phyloP scores from a whole-genome alignment of 64 coral and sea anemone genomes.

The Montipora sp. region DNA sequence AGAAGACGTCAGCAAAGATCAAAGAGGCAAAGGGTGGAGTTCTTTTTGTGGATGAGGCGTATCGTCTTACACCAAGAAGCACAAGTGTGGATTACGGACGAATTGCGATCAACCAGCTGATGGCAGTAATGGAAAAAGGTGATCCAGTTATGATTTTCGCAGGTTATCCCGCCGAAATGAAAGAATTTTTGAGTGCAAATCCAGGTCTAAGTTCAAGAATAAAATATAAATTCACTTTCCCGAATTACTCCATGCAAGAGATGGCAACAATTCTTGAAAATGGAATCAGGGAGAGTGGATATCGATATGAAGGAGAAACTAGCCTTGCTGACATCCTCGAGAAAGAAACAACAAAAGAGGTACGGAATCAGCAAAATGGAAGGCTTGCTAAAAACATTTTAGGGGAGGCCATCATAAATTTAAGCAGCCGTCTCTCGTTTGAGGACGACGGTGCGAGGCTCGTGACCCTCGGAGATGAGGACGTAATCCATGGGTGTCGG shows the following conservation, averaged over 20 bases:
- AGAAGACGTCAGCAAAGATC: slow-evolving; percentile 50
- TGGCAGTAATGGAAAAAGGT: slow-evolving; percentile 59
- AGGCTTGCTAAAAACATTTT: slow-evolving; percentile 34
- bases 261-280: slow-evolving; percentile 50
- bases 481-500: not conserved
- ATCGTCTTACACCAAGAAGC: slow-evolving; percentile 15
- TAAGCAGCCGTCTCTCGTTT: slow-evolving; percentile 11
- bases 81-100: slow-evolving; percentile 41
- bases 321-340: slow-evolving; percentile 3
- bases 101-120: slow-evolving; percentile 59
- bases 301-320: not conserved
- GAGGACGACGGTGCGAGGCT: not conserved
- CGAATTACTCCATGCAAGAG: slow-evolving; percentile 41
- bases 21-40: slow-evolving; percentile 38
- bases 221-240: slow-evolving; percentile 65
- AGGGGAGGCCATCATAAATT: slow-evolving; percentile 27
- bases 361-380: slow-evolving; percentile 35
- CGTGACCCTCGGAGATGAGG: slow-evolving; percentile 4
- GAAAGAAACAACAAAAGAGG: not conserved
- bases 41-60: slow-evolving; percentile 66
- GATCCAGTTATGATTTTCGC: slow-evolving; percentile 80
- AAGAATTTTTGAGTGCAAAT: too few species aligned
- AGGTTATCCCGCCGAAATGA: too few species aligned
- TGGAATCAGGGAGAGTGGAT: slow-evolving; percentile 9
- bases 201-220: slow-evolving; percentile 66